Conservation (phyloP, 92 coral and sea anemone species). For the Micromussa lordhowensis region DNA sequence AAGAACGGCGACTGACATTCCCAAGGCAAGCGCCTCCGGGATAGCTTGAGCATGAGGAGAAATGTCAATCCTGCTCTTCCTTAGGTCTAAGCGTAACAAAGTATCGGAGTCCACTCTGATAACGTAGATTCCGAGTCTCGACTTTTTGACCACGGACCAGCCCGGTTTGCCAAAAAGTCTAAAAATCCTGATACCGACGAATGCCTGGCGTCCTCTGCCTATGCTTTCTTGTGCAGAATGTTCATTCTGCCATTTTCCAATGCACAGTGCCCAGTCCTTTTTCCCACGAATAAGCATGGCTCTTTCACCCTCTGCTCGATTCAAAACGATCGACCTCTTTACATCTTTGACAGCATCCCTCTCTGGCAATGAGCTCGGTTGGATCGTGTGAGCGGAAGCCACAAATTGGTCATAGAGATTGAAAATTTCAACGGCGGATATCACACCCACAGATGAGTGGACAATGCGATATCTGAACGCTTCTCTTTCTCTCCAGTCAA, state of each 20-base stretch:
- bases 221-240: neutral
- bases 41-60: slow-evolving; percentile 47
- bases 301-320: slow-evolving; percentile 46
- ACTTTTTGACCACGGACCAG: slow-evolving; percentile 63
- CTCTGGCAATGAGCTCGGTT: slow-evolving; percentile 49
- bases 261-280: slow-evolving; percentile 63
- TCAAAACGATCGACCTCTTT: slow-evolving; percentile 19
- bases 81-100: slow-evolving; percentile 13
- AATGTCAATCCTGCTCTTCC: slow-evolving; percentile 28
- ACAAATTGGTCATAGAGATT: slow-evolving; percentile 46
- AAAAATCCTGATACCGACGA: slow-evolving; percentile 5
- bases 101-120: slow-evolving; percentile 14
- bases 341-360: slow-evolving; percentile 18
- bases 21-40: slow-evolving; percentile 62
- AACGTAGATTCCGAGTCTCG: slow-evolving; percentile 25
- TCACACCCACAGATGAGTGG: slow-evolving; percentile 54
- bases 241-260: slow-evolving; percentile 57
- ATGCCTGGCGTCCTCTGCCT: neutral
- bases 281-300: slow-evolving; percentile 68
- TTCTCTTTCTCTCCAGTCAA: slow-evolving; percentile 56
- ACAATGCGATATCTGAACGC: slow-evolving; percentile 57
- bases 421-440: slow-evolving; percentile 65
- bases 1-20: slow-evolving; percentile 55
- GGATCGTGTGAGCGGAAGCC: slow-evolving; percentile 60
- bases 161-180: slow-evolving; percentile 22